Base-by-base conservation (phyloP, 2,888 invertebrate genomes). In the Polydrusus cervinus region DNA sequence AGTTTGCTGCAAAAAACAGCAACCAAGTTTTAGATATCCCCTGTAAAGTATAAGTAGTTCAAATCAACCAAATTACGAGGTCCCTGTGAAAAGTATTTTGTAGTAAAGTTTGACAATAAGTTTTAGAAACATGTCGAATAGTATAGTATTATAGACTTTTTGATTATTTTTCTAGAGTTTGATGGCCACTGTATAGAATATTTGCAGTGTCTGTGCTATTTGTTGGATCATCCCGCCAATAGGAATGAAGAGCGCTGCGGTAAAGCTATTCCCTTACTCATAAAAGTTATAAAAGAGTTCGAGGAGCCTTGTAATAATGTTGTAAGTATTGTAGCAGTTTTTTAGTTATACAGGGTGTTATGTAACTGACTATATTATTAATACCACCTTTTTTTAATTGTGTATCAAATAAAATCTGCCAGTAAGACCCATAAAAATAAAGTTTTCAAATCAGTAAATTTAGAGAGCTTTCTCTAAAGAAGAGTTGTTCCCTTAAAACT, bases 151-250 rank as follows among this genome's bases (percentile, higher is more conserved):
- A n/a, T n/a, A n/a, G n/a, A n/a, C n/a, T n/a, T n/a, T 40, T 3
- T 43, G 34, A 6, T 34, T 34, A 16, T 51, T 20, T 55, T 77
- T 80, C 49, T 73, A 82, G 83, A 81, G 71, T 80, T 82, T 60
- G 78, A 78, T 51, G 78, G 75, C 1, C 79, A 82, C 40, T 82
- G 77, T 65, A 78, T 78, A 13, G 84, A 85, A 75, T 85, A 84
- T 75, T 80, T 87, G 30, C 82, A 82, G 25, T 86, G 85, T 76
- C 74, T 86, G 34, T 85, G 85, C 72, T 82, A 79, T 62, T 78
- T 86, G 18, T 78, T 85, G 51, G 84, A 85, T 8, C 79, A 84
- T 74, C 85, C 85, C 0, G 80, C 81, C 10, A 84, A 83, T 72
- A 79, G 85, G 64, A 82, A 80, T 67, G 75, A 71, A 11, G 80